Percentiles rank a stretch among this genome's conserved stretches.
Conservation (phyloP, 2,113 vertebrate genomes). For the Felis chaus region DNA sequence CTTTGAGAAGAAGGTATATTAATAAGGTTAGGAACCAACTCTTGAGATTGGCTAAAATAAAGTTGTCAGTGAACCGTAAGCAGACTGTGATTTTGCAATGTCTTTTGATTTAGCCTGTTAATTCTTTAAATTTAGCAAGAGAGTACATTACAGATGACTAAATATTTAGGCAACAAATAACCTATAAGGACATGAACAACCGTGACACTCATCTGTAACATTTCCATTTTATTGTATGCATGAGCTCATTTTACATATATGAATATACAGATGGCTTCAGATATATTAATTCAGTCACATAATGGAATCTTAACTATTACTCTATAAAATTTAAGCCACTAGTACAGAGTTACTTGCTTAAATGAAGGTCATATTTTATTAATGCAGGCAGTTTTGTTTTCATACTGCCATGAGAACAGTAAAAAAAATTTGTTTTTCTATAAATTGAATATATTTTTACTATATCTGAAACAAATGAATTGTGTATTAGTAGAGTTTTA, state of each 20-base stretch:
- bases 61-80: not conserved
- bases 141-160: not conserved
- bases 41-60: not conserved
- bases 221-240: not conserved
- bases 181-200: not conserved
- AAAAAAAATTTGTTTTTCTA: not conserved
- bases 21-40: not conserved
- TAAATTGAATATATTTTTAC: conserved; percentile 19
- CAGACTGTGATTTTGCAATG: not conserved
- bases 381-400: conserved; percentile 5
- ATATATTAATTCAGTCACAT: conserved; percentile 16
- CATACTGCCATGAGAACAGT: not conserved
- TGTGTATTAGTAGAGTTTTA: conserved; percentile 8
- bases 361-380: not conserved
- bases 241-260: not conserved
- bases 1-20: not conserved
- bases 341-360: not conserved
- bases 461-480: not conserved
- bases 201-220: not conserved
- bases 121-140: conserved; percentile 5
- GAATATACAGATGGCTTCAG: not conserved
- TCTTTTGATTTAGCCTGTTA: not conserved
- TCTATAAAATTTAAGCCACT: not conserved
- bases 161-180: not conserved
- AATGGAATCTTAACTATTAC: not conserved